These are phyloP conservation scores for Pantelozetes paolii DNA, from an alignment of 2,888 invertebrate species.

Conservation along the genomic window DNA sequence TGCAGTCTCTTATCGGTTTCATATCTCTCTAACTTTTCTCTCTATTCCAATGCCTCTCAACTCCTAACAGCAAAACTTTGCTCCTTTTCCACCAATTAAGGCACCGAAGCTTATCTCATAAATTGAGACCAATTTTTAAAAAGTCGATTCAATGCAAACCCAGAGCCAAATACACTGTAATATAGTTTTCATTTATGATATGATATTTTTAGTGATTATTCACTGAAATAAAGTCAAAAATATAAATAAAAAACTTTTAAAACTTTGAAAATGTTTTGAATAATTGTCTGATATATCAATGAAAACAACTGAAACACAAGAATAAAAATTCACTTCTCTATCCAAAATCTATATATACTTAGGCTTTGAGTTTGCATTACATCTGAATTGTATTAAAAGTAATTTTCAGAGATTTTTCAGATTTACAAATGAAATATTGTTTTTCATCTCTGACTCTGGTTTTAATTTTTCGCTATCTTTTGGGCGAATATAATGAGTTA, in stretches of 20 bases:
- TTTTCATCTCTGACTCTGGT: not conserved
- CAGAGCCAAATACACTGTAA: not conserved
- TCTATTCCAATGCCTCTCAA: conserved; percentile 23
- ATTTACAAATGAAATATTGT: not conserved
- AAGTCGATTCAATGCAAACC: conserved; percentile 24
- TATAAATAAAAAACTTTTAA: not conserved
- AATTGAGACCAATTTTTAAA: conserved; percentile 39
- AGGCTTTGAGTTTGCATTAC: not conserved
- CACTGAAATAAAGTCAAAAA: not conserved
- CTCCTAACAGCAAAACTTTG: conserved; percentile 22
- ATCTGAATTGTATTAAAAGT: not conserved
- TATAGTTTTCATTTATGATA: not conserved
- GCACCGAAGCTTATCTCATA: conserved; percentile 32
- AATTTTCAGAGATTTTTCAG: not conserved
- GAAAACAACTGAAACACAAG: not conserved
- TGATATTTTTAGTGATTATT: not conserved
- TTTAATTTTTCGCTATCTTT: not conserved
- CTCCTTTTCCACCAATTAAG: conserved; percentile 34
- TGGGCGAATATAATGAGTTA: not conserved
- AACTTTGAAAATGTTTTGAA: too few relatives aligned
- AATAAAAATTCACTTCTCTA: too few relatives aligned
- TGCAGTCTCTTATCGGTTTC: conserved; percentile 31
- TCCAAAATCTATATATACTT: not conserved
- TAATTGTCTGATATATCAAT: not conserved
- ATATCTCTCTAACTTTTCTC: conserved; percentile 30